Evolutionary conservation across 2,888 invertebrate species (phyloP).

Genomic region (Tenodera sinensis): DNA sequence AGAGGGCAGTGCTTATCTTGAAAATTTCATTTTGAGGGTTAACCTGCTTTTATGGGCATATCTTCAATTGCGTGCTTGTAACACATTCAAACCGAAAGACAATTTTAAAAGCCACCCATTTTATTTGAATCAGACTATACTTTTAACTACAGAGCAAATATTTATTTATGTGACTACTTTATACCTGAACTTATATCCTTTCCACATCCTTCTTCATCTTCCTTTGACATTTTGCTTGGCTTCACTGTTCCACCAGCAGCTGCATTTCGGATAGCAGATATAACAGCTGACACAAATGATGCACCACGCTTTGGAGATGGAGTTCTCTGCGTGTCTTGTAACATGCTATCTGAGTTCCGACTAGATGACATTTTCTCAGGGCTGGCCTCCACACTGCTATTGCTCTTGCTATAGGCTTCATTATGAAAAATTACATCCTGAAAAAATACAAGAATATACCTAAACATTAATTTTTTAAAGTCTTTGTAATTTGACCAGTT

Average conservation of each 20-base stretch:
- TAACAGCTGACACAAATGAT: conserved; percentile 68
- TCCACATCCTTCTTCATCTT: not conserved
- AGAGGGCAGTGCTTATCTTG: too few relatives aligned
- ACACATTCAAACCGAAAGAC: too few relatives aligned
- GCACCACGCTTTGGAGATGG: conserved; percentile 61
- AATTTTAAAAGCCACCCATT: too few relatives aligned
- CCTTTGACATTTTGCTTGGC: conserved; percentile 44
- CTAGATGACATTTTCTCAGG: conserved; percentile 48
- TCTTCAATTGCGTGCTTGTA: too few relatives aligned
- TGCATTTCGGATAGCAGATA: conserved; percentile 59
- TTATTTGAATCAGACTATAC: too few relatives aligned
- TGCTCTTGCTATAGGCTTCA: conserved; percentile 70
- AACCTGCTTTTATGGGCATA: too few relatives aligned
- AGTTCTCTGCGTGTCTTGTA: conserved; percentile 30
- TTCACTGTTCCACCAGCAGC: conserved; percentile 8
- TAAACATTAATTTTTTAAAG: not conserved
- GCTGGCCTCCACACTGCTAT: conserved; percentile 65
- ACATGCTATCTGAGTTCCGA: not conserved
- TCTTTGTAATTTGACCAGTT: too few relatives aligned
- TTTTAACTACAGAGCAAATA: too few relatives aligned
- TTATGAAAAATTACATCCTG: conserved; percentile 76
- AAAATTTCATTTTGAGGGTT: too few relatives aligned
- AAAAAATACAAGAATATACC: conserved; percentile 30
- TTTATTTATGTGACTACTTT: too few relatives aligned
- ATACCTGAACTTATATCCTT: not conserved